Evolutionary conservation across 2,113 vertebrate species (phyloP).

Genomic region (Daubentonia madagascariensis): DNA sequence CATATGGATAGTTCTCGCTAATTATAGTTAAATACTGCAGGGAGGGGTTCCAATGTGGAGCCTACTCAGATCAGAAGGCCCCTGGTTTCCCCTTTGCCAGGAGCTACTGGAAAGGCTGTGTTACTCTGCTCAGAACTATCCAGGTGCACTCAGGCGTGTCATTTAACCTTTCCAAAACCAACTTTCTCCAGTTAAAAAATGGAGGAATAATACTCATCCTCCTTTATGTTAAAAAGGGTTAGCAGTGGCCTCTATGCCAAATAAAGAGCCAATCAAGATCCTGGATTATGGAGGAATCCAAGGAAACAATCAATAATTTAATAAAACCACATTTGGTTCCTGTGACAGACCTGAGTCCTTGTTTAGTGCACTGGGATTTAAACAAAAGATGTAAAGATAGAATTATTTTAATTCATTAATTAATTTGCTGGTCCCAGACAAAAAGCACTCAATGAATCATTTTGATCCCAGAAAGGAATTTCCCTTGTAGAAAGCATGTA

Average conservation of each 20-base stretch:
- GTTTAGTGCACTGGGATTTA: background rate
- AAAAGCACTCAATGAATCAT: slow-evolving; percentile 65
- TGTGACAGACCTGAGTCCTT: background rate
- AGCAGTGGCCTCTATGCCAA: background rate
- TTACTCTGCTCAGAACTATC: background rate
- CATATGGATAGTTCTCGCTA: slow-evolving; percentile 84
- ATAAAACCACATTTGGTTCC: background rate
- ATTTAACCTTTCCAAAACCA: background rate
- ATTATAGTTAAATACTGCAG: slow-evolving; percentile 83
- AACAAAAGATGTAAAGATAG: background rate
- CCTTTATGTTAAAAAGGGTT: background rate
- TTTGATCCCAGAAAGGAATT: slow-evolving; percentile 58
- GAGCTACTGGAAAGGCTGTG: slow-evolving; percentile 20
- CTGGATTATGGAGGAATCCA: background rate
- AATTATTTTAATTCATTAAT: background rate
- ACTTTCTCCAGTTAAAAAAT: background rate
- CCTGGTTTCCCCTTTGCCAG: slow-evolving; percentile 14
- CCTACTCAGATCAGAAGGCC: slow-evolving; percentile 64
- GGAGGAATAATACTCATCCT: background rate
- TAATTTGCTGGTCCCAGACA: background rate
- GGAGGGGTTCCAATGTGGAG: slow-evolving; percentile 61
- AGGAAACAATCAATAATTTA: background rate
- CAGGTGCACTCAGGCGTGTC: background rate
- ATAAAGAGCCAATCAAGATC: background rate
- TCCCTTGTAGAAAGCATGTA: slow-evolving; percentile 56